A percentile compares a stretch with the other conserved stretches of the same genome.
Conservation (phyloP, 2,888 invertebrate genomes). For the Drosophila nigricruria region DNA sequence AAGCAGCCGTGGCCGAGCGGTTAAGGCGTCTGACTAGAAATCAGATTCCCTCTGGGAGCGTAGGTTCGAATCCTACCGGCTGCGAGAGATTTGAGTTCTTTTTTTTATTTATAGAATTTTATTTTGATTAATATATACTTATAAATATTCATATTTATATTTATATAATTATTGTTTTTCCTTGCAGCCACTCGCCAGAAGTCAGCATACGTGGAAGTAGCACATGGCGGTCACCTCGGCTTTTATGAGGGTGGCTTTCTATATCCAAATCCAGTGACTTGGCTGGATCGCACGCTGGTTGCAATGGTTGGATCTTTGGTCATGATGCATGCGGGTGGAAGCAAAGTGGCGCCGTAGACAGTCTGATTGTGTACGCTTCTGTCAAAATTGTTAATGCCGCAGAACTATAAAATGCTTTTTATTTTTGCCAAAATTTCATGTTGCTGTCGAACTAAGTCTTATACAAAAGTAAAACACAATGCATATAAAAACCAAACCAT, state of each 20-base stretch:
- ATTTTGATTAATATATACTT: slow-evolving; percentile 7
- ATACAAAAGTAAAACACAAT: slow-evolving; percentile 44
- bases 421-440: slow-evolving; percentile 67
- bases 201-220: slow-evolving; percentile 91
- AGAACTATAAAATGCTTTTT: slow-evolving; percentile 43
- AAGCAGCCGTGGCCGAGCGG: slow-evolving; percentile 86
- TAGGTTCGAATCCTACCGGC: slow-evolving; percentile 85
- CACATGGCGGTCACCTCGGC: slow-evolving; percentile 97
- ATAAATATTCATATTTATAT: neutral
- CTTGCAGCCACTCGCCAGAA: slow-evolving; percentile 88
- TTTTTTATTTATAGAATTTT: slow-evolving; percentile 21
- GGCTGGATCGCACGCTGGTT: slow-evolving; percentile 96
- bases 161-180: neutral
- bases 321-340: slow-evolving; percentile 78
- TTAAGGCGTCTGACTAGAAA: slow-evolving; percentile 86
- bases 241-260: slow-evolving; percentile 96
- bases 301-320: slow-evolving; percentile 91
- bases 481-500: slow-evolving; percentile 33
- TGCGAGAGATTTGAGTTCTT: slow-evolving; percentile 58
- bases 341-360: slow-evolving; percentile 58
- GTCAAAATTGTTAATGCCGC: slow-evolving; percentile 29
- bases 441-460: slow-evolving; percentile 53
- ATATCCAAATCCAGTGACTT: slow-evolving; percentile 95
- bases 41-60: slow-evolving; percentile 86
- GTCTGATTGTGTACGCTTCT: neutral